These are phyloP conservation scores for Strigamia maritima DNA, from an alignment of 2,888 invertebrate species.

Conservation along the genomic window DNA sequence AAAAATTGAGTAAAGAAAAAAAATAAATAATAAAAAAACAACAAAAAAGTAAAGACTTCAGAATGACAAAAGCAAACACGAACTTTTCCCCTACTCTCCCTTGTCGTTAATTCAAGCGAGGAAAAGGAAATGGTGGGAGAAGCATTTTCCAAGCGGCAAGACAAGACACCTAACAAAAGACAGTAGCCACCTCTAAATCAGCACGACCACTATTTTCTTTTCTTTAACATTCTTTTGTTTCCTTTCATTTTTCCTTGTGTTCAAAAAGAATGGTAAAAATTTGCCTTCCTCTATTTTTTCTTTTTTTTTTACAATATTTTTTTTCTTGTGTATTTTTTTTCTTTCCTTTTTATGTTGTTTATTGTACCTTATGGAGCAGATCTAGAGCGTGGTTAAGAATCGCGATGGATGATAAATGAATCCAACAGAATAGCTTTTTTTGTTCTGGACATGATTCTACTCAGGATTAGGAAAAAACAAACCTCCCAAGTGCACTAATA, in stretches of 20 bases:
- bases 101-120: slow-evolving; percentile 28
- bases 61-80: slow-evolving; percentile 15
- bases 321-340: neutral
- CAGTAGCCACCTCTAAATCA: slow-evolving; percentile 22
- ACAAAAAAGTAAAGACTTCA: neutral
- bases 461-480: slow-evolving; percentile 24
- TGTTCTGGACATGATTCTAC: slow-evolving; percentile 24
- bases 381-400: slow-evolving; percentile 25
- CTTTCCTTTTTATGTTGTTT: slow-evolving; percentile 5
- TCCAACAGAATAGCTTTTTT: neutral
- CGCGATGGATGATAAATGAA: slow-evolving; percentile 32
- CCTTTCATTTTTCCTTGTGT: slow-evolving; percentile 22
- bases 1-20: neutral
- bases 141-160: neutral
- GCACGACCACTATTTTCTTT: slow-evolving; percentile 7
- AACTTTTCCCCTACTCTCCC: neutral
- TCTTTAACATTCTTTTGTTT: slow-evolving; percentile 6
- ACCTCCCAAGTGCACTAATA: slow-evolving; percentile 24
- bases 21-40: neutral
- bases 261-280: neutral
- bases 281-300: neutral
- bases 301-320: neutral
- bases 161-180: slow-evolving; percentile 11
- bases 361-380: slow-evolving; percentile 25
- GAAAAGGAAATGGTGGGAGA: slow-evolving; percentile 12